Base-by-base conservation (phyloP, 2,888 invertebrate genomes). In the Boloria selene region DNA sequence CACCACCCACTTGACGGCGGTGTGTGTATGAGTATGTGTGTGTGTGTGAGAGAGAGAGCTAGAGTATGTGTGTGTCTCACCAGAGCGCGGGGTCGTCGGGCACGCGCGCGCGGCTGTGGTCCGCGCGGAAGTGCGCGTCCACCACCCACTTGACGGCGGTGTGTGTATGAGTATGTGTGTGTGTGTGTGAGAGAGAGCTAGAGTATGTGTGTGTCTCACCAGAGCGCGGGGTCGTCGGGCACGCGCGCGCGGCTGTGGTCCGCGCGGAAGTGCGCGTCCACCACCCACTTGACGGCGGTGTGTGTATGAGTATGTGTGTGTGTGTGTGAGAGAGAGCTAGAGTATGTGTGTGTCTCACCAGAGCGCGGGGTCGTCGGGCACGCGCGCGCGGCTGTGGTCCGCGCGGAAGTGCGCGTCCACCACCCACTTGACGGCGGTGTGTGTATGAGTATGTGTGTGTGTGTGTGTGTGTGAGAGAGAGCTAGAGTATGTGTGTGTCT, bases 91-190 rank as follows among this genome's bases (percentile, higher is more conserved):
- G 90, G 49, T 90, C 90, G 16, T 85, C 83, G 0, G 90, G 90
- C 47, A 96, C 95, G 77, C 94, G 94, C 3, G 95, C 87, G 4
- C 95, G 88, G 61, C 93, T 86, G 80, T 96, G 96, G 73, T 97
- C 97, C 67, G 93, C 93, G 76, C 96, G 94, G 80, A 97, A 98
- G 76, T 94, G 94, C 13, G 94, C 93, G 81, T 97, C 97, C 0
- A 97, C 95, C 65, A 96, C 95, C 98, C 98, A 98, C 75, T 96
- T 95, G 13, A 96, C 95, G 0, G 86, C 78, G 0, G 87, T 87
- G 0, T n/a, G n/a, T n/a, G n/a, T n/a, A n/a, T 38, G 31, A 10
- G 31, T 2, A 1, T 38, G 10, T 2, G 31, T 10, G 31, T 38
- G 7, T 38, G 31, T 2, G 0, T 31, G 31, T 10, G 31, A 7